A percentile compares a stretch with the other conserved stretches of the same genome.
Evolutionary conservation across 2,888 invertebrate genomes (phyloP).

Genomic region (Xylophagus ater): DNA sequence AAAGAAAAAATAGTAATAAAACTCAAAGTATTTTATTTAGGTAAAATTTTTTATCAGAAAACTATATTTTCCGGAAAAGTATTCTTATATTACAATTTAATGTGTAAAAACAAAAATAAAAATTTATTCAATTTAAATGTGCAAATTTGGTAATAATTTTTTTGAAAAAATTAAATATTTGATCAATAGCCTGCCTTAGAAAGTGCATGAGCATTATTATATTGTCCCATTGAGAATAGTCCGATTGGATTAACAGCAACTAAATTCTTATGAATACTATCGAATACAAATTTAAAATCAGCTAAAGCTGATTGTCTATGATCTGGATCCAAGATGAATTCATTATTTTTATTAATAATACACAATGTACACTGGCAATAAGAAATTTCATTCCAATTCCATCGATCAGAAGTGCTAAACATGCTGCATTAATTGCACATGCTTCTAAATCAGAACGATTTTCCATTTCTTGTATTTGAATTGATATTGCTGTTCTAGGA

Average conservation of each 20-base stretch:
- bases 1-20: too few species aligned
- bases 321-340: slow-evolving; percentile 54
- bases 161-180: slow-evolving; percentile 63
- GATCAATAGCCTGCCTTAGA: slow-evolving; percentile 54
- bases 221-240: slow-evolving; percentile 52
- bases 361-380: slow-evolving; percentile 70
- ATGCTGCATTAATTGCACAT: slow-evolving; percentile 70
- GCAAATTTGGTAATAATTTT: slow-evolving; percentile 22
- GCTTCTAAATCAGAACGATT: slow-evolving; percentile 56
- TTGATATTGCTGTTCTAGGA: slow-evolving; percentile 66
- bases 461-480: slow-evolving; percentile 80
- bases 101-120: too few species aligned
- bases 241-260: slow-evolving; percentile 60
- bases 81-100: too few species aligned
- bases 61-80: too few species aligned
- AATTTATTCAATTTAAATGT: too few species aligned
- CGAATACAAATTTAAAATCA: slow-evolving; percentile 63
- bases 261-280: slow-evolving; percentile 48
- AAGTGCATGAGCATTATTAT: slow-evolving; percentile 52
- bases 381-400: slow-evolving; percentile 74
- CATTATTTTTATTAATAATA: slow-evolving; percentile 49
- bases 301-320: slow-evolving; percentile 45
- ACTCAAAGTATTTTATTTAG: too few species aligned
- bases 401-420: slow-evolving; percentile 70
- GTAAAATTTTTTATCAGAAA: too few species aligned